Percentiles rank a stretch among this genome's conserved stretches.
phyloP scores from a whole-genome alignment of 2,113 vertebrate species.

The Thamnaconus septentrionalis region DNA sequence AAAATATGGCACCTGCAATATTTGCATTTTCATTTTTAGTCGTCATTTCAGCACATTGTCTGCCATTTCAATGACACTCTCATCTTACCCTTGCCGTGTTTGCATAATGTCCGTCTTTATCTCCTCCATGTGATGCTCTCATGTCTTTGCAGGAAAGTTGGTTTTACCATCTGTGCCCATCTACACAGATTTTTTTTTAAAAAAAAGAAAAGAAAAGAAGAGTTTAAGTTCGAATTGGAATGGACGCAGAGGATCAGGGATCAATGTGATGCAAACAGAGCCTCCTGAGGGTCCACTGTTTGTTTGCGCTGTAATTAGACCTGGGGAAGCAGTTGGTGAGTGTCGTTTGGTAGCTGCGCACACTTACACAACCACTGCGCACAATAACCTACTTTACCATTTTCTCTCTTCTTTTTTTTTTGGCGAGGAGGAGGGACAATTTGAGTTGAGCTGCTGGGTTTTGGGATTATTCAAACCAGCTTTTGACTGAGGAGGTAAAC shows the following conservation, averaged over 20 bases:
- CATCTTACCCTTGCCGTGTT: neutral
- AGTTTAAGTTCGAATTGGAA: constrained; percentile 56
- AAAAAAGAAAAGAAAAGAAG: constrained; percentile 23
- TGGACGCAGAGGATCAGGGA: constrained; percentile 54
- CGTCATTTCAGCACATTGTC: neutral
- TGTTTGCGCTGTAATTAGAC: constrained; percentile 53
- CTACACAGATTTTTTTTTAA: constrained; percentile 50
- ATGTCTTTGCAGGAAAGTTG: constrained; percentile 31
- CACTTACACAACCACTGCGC: constrained; percentile 7
- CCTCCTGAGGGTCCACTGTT: constrained; percentile 44
- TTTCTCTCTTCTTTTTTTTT: constrained; percentile 2
- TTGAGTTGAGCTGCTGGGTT: constrained; percentile 50
- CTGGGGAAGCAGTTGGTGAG: constrained; percentile 26
- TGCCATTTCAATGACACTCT: neutral
- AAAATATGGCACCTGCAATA: no score
- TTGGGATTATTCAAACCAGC: constrained; percentile 59
- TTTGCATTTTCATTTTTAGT: no score
- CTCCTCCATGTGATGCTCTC: constrained; percentile 25
- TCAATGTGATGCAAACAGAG: constrained; percentile 50
- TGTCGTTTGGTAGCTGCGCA: constrained; percentile 22
- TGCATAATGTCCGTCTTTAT: constrained; percentile 40
- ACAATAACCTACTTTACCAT: constrained; percentile 14
- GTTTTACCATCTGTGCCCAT: constrained; percentile 40
- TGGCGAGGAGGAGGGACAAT: neutral
- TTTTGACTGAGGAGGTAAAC: constrained; percentile 58